phyloP scores from a whole-genome alignment of 2,113 vertebrate species.

The Actinemys pallida region DNA sequence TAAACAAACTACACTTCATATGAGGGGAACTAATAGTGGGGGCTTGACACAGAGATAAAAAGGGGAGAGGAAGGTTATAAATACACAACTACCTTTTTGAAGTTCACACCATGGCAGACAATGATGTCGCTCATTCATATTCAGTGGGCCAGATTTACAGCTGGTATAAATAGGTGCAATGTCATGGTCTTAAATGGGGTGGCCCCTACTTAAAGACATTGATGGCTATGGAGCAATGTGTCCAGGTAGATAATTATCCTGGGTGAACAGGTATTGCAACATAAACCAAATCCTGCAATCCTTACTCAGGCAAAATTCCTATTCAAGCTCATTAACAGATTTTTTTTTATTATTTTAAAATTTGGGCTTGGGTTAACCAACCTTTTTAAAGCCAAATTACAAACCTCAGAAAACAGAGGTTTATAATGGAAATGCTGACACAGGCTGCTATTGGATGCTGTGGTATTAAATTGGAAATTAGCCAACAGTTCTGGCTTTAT shows the following conservation, averaged over 20 bases:
- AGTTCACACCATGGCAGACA: not conserved
- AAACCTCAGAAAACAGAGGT: conserved; percentile 3
- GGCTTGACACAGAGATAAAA: not conserved
- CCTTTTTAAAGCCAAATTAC: not conserved
- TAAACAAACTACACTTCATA: conserved; percentile 12
- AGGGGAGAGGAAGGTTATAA: conserved; percentile 10
- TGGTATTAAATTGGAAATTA: conserved; percentile 33
- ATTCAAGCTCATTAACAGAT: not conserved
- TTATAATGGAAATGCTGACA: conserved; percentile 39
- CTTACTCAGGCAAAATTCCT: not conserved
- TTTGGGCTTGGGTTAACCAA: accelerated
- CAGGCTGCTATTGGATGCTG: conserved; percentile 34
- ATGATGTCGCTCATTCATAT: not conserved
- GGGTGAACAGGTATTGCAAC: not conserved
- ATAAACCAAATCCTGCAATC: not conserved
- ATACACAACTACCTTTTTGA: not conserved
- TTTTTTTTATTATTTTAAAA: not conserved
- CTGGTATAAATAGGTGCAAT: not conserved
- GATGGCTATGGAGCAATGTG: not conserved
- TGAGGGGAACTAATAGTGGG: not conserved
- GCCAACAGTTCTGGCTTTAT: not conserved
- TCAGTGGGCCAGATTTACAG: not conserved
- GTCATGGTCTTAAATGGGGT: not conserved
- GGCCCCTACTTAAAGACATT: not conserved
- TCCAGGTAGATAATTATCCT: not conserved